phyloP scores from a whole-genome alignment of 2,888 invertebrate species.

The Mamestra brassicae region DNA sequence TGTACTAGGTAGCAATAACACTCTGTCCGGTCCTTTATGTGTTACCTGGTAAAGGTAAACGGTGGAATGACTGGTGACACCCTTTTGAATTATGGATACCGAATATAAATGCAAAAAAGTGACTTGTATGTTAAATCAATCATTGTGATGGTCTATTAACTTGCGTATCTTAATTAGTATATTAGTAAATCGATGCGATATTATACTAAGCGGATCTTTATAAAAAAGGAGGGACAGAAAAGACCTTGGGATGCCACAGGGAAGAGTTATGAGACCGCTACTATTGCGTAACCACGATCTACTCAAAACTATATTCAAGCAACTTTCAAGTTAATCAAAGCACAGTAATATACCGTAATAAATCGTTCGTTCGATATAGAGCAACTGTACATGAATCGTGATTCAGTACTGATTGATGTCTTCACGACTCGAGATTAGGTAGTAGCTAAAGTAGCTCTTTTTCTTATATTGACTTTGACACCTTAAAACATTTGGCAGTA shows the following conservation, averaged over 20 bases:
- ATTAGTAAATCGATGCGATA: no score
- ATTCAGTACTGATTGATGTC: constrained; percentile 37
- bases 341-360: constrained; percentile 14
- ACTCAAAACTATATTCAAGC: neutral
- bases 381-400: constrained; percentile 38
- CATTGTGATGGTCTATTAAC: neutral
- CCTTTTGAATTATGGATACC: neutral
- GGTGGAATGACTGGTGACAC: neutral
- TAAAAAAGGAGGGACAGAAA: neutral
- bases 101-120: neutral
- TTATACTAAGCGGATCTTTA: no score
- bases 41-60: constrained; percentile 11
- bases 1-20: constrained; percentile 21
- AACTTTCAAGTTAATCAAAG: constrained; percentile 1
- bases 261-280: constrained; percentile 8
- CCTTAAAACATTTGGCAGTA: neutral
- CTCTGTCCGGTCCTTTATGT: neutral
- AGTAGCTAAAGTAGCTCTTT: neutral
- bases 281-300: constrained; percentile 20
- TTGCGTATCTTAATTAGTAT: neutral
- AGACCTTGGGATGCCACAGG: constrained; percentile 11
- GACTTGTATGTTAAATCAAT: neutral
- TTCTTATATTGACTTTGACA: neutral
- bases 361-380: constrained; percentile 13
- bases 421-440: constrained; percentile 27